phyloP scores from a whole-genome alignment of 1,140 invertebrate species.

The Odontomachus brunneus region DNA sequence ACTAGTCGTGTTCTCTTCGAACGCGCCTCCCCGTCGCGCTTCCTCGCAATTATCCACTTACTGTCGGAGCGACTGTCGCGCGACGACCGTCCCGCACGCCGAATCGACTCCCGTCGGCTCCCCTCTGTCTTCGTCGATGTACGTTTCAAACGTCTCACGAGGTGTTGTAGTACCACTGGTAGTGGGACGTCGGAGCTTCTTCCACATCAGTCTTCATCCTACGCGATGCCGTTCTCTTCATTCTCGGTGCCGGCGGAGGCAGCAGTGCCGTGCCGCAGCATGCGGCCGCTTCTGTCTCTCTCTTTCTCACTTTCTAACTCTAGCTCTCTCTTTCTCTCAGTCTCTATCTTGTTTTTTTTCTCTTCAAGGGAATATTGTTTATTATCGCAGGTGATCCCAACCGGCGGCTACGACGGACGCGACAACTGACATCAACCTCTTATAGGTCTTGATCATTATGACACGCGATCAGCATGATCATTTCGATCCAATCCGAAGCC shows the following conservation, averaged over 20 bases:
- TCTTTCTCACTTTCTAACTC: not conserved
- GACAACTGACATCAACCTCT: conserved; percentile 48
- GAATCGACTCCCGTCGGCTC: not conserved
- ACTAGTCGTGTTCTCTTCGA: no score
- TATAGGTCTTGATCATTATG: conserved; percentile 43
- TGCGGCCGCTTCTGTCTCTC: conserved; percentile 43
- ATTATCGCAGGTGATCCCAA: conserved; percentile 66
- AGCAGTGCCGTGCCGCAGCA: conserved; percentile 32
- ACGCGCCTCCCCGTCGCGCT: no score
- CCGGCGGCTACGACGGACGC: conserved; percentile 54
- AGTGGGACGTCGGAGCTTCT: conserved; percentile 66
- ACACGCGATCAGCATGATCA: conserved; percentile 45
- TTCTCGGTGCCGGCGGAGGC: conserved; percentile 59
- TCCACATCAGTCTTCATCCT: conserved; percentile 70
- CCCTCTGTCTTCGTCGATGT: not conserved
- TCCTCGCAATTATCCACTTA: no score
- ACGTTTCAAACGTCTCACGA: conserved; percentile 65
- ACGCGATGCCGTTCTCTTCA: conserved; percentile 65
- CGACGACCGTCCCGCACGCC: conserved; percentile 46
- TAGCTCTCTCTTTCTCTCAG: not conserved
- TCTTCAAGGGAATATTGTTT: not conserved
- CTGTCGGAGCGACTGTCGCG: not conserved
- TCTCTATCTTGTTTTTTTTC: no score
- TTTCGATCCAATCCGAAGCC: conserved; percentile 39
- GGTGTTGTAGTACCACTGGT: conserved; percentile 75